Base-by-base conservation (phyloP, 2,113 vertebrate species). In the Paralichthys olivaceus region DNA sequence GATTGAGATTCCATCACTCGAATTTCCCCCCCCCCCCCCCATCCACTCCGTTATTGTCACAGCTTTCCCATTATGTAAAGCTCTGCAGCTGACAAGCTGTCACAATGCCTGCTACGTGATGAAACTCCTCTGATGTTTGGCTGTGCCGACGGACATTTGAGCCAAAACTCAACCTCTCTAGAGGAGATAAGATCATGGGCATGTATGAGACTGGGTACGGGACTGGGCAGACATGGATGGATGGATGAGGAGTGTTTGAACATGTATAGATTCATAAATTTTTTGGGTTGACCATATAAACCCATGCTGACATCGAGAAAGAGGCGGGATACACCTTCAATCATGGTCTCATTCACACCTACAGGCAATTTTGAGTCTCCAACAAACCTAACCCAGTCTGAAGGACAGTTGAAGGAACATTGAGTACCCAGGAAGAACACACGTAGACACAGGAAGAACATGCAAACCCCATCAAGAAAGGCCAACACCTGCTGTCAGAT, bases 71-170 rank as follows among this genome's bases (percentile, higher is more conserved):
- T 74, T 71, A 51, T 72, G 49, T 57, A 4, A 51, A 7, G 61
- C 72, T 66, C 34, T 40, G 9, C 51, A 63, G 77, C 75, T 68
- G 80, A 87, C 64, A 84, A 87, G 75, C 79, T 84, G 84, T 76
- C 75, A 82, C 57, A 84, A 83, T 87, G 62, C 79, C 26, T 63
- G 81, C 77, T 53, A 81, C 40, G 74, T 74, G 71, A 59, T 70
- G n/a, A 40, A 60, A 72, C 81, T 34, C 66, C 53, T 84, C 74
- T 67, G 29, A 83, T 62, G 77, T 60, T 49, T 67, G 80, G 65
- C 69, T 63, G 75, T 65, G 59, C 22, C 57, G 28, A 47, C 20
- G 77, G 80, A 82, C 51, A 84, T 81, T 80, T 75, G 68, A 75
- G 43, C 7, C 53, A 65, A 63, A 84, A 75, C 60, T 75, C 34